Percentiles rank a stretch among this genome's conserved stretches.
Evolutionary conservation across 92 coral and sea anemone species (phyloP).

Genomic region (Siderastrea siderea): DNA sequence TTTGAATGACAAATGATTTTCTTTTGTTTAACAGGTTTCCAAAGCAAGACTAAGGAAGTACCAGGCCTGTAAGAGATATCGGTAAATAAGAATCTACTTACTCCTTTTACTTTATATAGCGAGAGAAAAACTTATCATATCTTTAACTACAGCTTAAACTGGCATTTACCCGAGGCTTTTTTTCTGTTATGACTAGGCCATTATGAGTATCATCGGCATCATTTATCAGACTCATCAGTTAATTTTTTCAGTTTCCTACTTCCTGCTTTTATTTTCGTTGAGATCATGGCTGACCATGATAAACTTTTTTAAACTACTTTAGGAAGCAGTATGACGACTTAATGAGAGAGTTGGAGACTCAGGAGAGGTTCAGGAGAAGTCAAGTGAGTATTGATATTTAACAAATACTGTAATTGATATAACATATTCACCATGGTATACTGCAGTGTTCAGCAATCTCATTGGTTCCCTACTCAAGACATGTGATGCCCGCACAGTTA

Average conservation of each 20-base stretch:
- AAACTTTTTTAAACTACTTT: neutral
- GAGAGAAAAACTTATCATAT: too few relatives aligned
- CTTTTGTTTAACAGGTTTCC: neutral
- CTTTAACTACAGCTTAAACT: too few relatives aligned
- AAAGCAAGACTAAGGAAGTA: neutral
- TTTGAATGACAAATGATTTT: neutral
- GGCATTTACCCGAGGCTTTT: too few relatives aligned
- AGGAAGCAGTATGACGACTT: slow-evolving; percentile 7
- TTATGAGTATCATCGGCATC: too few relatives aligned
- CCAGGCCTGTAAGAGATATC: neutral
- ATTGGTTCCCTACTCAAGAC: too few relatives aligned
- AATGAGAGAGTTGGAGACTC: neutral
- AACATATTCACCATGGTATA: too few relatives aligned
- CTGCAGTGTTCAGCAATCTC: too few relatives aligned
- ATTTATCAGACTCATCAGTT: too few relatives aligned
- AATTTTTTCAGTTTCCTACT: neutral
- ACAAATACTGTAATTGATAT: neutral
- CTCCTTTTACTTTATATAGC: neutral
- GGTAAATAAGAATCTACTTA: neutral
- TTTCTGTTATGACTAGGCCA: too few relatives aligned
- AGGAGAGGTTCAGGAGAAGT: neutral
- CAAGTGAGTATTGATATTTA: neutral
- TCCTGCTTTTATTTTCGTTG: neutral
- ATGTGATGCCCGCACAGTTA: too few relatives aligned
- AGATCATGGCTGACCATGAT: too few relatives aligned